Evolutionary conservation across 2,888 invertebrate species (phyloP), one percentile per base, ranked within the genome.

Genomic region (Drosophila kuntzei): DNA sequence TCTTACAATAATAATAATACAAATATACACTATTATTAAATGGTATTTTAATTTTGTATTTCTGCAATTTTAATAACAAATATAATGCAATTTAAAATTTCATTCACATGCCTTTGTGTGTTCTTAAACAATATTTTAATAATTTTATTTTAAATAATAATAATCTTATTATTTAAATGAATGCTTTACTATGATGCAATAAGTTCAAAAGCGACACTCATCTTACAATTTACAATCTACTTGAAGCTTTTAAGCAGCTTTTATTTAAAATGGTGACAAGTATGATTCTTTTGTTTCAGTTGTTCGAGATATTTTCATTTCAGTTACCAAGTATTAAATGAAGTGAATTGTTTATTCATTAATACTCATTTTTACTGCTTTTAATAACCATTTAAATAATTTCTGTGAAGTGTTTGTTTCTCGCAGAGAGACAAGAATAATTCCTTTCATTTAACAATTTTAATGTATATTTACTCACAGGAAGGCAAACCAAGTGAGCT

Each of bases 401-500:
- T 8, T 9, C 29, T 18, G 14, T 49, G 16, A 47, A 53, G 41
- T 32, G 12, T 25, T 50, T 25, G 27, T 25, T 29, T 41, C n/a
- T 14, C 25, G 2, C 27, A 34, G 32, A 1, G 7, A 32, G 7
- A 7, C 12, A 8, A 36, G 9, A 11, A 8, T 27, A 51, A 34
- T 51, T 47, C 29, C 51, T n/a, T 14, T 36, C 18, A 20, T 11
- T 34, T 4, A 34, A 37, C 11, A 18, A 11, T n/a, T 36, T 44
- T n/a, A 32, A 47, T 18, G 16, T 25, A 14, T 11, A n/a, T n/a
- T n/a, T n/a, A 37, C 25, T 34, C 46, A 14, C 9, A 32, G n/a
- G 5, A 14, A 12, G 14, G n/a, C 59, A 65, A 62, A 37, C 46
- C 65, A 63, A 57, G 67, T 69, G 61, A 63, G 65, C 34, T 71